Base-by-base conservation (phyloP, 2,888 invertebrate species). In the Lissocephala sabroskyi region DNA sequence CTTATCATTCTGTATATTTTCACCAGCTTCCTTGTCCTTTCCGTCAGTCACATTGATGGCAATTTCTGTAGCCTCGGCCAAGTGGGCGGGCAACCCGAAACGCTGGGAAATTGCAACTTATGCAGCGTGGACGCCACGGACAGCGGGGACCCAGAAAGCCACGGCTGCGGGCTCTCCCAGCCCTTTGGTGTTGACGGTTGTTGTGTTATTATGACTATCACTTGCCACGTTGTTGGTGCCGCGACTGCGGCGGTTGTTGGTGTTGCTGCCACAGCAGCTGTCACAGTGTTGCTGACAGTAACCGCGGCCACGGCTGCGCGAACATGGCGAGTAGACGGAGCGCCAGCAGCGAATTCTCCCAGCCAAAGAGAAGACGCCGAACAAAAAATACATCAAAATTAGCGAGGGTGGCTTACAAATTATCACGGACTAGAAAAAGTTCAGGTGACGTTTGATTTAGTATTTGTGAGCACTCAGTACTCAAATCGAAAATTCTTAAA, bases 131-230 rank as follows among this genome's bases (percentile, higher is more conserved):
- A 11, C 26, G 28, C 28, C 37, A 35, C 30, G 6, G 11, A 32
- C 30, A 32, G 13, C 13, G 29, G 2, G 11, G 26, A 23, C 23
- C 40, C 40, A 32, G 30, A 32, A 11, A 32, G 30, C 7, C 30
- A 10, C 16, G 35, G 35, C 14, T 35, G 35, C 7, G 35, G 5
- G 35, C 35, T 14, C 10, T 17, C 7, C 6, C 13, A 35, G 37
- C n/a, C 19, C 18, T n/a, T 16, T 37, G 19, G 58, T 53, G 53
- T 59, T 50, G 58, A 45, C 54, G 47, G 54, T 55, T 35, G 44
- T 49, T 58, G 55, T 59, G 59, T 59, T 59, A 59, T 59, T 59
- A 59, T 59, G 59, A 54, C 59, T 59, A 45, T 41, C 59, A 59
- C 59, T 59, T 49, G 59, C 59, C 53, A 45, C 47, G 37, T 37